Conservation (phyloP, 2,797 vertebrate genomes). For the Anolis apletophallus region DNA sequence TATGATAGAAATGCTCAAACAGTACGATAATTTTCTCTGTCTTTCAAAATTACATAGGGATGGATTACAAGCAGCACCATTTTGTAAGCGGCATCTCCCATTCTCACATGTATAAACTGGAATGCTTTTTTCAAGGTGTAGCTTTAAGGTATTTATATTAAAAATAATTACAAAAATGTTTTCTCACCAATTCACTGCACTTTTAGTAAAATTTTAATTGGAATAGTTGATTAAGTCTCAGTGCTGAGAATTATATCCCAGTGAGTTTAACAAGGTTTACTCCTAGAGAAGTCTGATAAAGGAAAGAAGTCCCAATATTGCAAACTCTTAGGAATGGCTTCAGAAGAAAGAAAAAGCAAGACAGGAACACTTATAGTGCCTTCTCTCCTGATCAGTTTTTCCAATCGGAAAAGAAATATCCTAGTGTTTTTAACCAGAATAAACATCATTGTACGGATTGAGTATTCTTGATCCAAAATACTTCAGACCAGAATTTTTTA, state of each 20-base stretch:
- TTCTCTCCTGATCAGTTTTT: too few relatives aligned
- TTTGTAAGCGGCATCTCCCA: neutral
- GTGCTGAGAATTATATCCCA: neutral
- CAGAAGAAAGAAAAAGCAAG: too few relatives aligned
- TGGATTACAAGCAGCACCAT: neutral
- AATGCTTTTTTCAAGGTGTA: neutral
- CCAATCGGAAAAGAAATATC: too few relatives aligned
- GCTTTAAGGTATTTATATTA: neutral
- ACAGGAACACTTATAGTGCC: too few relatives aligned
- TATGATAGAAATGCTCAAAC: neutral
- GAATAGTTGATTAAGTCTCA: neutral
- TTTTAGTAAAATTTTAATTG: constrained; percentile 1
- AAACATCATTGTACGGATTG: too few relatives aligned
- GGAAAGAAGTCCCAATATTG: too few relatives aligned
- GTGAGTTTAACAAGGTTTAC: neutral
- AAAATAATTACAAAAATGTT: neutral
- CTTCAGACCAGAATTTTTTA: too few relatives aligned
- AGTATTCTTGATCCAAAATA: too few relatives aligned
- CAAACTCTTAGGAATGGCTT: too few relatives aligned
- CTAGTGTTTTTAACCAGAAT: too few relatives aligned
- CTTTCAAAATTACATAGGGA: neutral
- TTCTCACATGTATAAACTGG: neutral
- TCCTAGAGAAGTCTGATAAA: neutral
- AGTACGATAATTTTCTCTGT: neutral
- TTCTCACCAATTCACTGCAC: neutral